phyloP scores from a whole-genome alignment of 2,113 vertebrate species.

The Pelodiscus sinensis region DNA sequence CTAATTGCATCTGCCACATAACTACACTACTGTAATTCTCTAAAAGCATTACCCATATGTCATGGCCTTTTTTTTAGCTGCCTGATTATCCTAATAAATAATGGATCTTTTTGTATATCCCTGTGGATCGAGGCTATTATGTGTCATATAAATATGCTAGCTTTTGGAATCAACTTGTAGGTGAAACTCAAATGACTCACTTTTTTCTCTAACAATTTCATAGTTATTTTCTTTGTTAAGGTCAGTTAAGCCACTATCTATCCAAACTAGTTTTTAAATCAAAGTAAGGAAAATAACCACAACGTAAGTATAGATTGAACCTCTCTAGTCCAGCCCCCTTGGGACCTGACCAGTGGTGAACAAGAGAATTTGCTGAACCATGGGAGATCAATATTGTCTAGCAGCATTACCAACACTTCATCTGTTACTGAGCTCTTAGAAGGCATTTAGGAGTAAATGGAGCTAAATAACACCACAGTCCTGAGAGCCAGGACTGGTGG shows the following conservation, averaged over 20 bases:
- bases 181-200: not conserved
- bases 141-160: slow-evolving; percentile 14
- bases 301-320: too few species aligned
- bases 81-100: slow-evolving; percentile 40
- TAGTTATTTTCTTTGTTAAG: not conserved
- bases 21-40: slow-evolving; percentile 24
- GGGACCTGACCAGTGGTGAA: too few species aligned
- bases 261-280: not conserved
- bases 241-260: not conserved
- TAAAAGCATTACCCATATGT: slow-evolving; percentile 57
- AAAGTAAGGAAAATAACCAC: not conserved
- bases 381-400: too few species aligned
- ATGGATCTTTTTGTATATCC: slow-evolving; percentile 27
- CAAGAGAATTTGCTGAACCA: too few species aligned
- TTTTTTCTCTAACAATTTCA: rapidly evolving
- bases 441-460: too few species aligned
- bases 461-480: too few species aligned
- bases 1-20: slow-evolving; percentile 37
- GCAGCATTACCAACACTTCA: too few species aligned
- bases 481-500: too few species aligned
- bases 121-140: not conserved
- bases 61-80: slow-evolving; percentile 52
- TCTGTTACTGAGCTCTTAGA: too few species aligned
- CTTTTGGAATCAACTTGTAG: not conserved
- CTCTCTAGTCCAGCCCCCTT: too few species aligned